phyloP scores from a whole-genome alignment of 2,113 vertebrate genomes.

The Elachura formosa region DNA sequence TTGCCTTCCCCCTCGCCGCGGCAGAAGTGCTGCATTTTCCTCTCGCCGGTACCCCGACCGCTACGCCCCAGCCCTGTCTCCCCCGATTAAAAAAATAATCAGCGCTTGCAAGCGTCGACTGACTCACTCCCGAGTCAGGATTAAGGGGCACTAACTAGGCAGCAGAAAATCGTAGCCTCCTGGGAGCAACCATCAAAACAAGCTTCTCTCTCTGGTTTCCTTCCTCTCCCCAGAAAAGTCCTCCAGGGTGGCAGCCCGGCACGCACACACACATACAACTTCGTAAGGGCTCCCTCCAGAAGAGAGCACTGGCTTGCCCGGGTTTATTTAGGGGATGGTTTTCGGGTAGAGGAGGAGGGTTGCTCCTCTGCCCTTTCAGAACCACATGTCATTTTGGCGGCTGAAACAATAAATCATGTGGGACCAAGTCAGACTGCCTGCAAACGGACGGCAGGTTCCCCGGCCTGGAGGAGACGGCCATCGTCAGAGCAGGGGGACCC shows the following conservation, averaged over 20 bases:
- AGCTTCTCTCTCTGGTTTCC: background rate
- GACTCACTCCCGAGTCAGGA: conserved; percentile 20
- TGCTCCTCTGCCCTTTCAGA: background rate
- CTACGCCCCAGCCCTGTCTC: background rate
- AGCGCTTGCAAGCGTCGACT: background rate
- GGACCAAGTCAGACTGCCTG: background rate
- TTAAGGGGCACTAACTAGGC: conserved; percentile 51
- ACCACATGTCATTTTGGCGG: background rate
- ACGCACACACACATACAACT: background rate
- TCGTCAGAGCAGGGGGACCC: background rate
- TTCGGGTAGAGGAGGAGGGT: background rate
- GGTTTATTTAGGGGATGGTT: background rate
- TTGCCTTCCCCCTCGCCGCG: background rate
- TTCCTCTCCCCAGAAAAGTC: conserved; percentile 14
- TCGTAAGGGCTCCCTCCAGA: background rate
- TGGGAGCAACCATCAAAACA: conserved; percentile 32
- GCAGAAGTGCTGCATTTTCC: background rate
- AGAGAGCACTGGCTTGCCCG: background rate
- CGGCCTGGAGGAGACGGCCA: background rate
- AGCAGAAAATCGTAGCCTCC: conserved; percentile 40
- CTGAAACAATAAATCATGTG: conserved; percentile 31
- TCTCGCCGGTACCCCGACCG: background rate
- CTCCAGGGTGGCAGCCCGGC: background rate
- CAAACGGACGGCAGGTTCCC: background rate
- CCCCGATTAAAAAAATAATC: background rate